Evolutionary conservation across 2,113 vertebrate species (phyloP).

Genomic region (Gallinago paraguaiae): DNA sequence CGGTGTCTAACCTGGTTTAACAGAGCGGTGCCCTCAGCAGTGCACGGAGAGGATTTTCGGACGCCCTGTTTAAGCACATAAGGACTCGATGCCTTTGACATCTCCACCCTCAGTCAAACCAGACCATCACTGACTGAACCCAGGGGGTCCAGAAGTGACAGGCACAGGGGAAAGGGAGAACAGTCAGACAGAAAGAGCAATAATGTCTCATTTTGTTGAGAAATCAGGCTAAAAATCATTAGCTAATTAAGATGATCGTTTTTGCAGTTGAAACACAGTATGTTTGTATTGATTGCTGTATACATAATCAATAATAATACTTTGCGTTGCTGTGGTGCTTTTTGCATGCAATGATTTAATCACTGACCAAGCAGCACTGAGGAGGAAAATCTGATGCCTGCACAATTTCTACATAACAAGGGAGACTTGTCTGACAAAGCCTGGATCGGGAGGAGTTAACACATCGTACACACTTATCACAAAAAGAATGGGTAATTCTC

Average conservation of each 20-base stretch:
- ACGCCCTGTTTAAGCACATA: not conserved
- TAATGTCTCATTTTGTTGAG: not conserved
- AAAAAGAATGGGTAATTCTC: not conserved
- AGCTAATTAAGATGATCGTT: slow-evolving; percentile 45
- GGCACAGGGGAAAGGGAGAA: not conserved
- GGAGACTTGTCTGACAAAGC: not conserved
- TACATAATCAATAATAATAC: slow-evolving; percentile 48
- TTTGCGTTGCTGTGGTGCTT: not conserved
- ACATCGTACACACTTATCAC: fast-evolving
- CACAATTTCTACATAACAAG: not conserved
- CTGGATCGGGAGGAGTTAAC: not conserved
- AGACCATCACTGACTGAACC: not conserved
- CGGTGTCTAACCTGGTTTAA: not conserved
- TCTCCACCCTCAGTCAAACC: not conserved
- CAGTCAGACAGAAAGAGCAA: not conserved
- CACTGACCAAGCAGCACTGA: not conserved
- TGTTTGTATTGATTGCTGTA: slow-evolving; percentile 12
- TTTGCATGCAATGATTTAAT: not conserved
- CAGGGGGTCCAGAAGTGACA: not conserved
- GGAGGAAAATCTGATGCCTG: not conserved
- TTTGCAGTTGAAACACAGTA: slow-evolving; percentile 2
- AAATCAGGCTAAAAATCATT: slow-evolving; percentile 44
- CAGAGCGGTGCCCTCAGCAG: fast-evolving
- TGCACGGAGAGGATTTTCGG: not conserved
- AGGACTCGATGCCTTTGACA: not conserved